Base-by-base conservation (phyloP, 2,888 invertebrate genomes). In the Polyommatus iphigenia region DNA sequence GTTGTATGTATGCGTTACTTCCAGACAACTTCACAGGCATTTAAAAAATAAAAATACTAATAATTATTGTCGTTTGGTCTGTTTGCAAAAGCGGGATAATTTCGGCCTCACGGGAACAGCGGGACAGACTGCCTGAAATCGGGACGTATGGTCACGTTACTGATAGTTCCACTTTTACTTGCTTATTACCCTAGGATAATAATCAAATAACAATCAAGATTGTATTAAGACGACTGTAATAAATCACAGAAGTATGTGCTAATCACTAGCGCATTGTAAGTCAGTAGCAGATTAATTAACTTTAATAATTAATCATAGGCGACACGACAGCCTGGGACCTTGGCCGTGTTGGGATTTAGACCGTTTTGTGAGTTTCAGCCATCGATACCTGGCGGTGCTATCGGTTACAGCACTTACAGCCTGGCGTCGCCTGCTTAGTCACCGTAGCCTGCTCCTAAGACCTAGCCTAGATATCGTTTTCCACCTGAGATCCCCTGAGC, bases 291-390 rank as follows among this genome's bases (percentile, higher is more conserved):
- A 24, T 62, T 3, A 62, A 62, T 62, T 59, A 59, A 59, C 20
- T 24, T 10, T 24, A 62, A 62, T 24, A 62, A 62, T 62, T 67
- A 67, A 67, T 67, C 67, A 32, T 67, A 67, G 67, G 67, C 18
- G 67, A 73, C 50, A 73, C 41, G 75, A 54, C 75, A 46, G 46
- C 72, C 72, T 72, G 32, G 32, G 62, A 71, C 78, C 78, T 78
- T 77, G 78, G 75, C 78, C 73, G 77, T 78, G 77, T 78, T 78
- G 75, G 57, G 67, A 78, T 54, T 50, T 77, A 62, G 77, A 50
- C 78, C 54, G 50, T 71, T 76, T 78, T 76, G 78, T 78, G 77
- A 76, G 78, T 76, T 78, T 29, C 29, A 32, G 71, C 79, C 36
- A 76, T 77, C 79, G 79, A 54, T 20, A 75, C 29, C n/a, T 18